Conservation (phyloP, 1,140 invertebrate genomes). For the Cecropterus lyciades region DNA sequence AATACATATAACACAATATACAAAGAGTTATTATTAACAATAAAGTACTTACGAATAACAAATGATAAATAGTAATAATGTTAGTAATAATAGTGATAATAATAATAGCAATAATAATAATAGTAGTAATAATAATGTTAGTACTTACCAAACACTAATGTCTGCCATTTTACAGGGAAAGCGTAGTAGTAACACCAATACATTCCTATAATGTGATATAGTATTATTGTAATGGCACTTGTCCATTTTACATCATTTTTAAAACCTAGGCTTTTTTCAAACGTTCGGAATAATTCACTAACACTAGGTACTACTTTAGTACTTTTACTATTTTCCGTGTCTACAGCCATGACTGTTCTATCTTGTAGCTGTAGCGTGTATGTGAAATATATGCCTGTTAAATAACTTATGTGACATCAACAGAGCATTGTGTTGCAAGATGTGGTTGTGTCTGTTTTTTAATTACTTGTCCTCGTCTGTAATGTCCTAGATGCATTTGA, state of each 20-base stretch:
- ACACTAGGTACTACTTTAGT: conserved; percentile 40
- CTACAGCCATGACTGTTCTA: conserved; percentile 24
- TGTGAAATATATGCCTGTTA: not conserved
- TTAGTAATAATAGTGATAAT: too few relatives aligned
- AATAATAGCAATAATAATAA: too few relatives aligned
- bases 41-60: too few relatives aligned
- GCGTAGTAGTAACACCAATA: conserved; percentile 72
- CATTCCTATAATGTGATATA: conserved; percentile 64
- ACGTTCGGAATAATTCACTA: conserved; percentile 56
- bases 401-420: conserved; percentile 13
- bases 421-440: conserved; percentile 9
- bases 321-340: conserved; percentile 40
- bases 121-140: too few relatives aligned
- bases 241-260: conserved; percentile 76
- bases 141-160: conserved; percentile 67
- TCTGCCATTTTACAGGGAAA: conserved; percentile 74
- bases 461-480: not conserved
- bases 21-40: too few relatives aligned
- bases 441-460: too few relatives aligned
- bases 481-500: not conserved
- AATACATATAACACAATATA: too few relatives aligned
- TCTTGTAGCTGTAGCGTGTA: not conserved
- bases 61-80: too few relatives aligned
- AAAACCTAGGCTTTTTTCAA: conserved; percentile 68
- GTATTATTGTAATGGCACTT: conserved; percentile 55